phyloP scores from a whole-genome alignment of 2,888 invertebrate species.

The Campoletis raptor region DNA sequence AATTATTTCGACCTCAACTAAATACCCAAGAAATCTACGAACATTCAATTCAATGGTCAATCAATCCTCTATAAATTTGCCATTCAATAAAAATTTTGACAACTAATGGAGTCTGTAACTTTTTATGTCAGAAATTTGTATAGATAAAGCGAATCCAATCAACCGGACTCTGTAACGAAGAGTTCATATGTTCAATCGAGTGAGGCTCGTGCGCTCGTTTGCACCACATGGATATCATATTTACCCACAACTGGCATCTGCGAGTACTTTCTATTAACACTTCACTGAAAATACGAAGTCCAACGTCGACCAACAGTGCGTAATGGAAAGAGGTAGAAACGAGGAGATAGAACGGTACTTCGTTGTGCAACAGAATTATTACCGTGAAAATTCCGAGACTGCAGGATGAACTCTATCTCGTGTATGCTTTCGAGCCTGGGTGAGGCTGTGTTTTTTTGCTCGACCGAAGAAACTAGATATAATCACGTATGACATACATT shows the following conservation, averaged over 20 bases:
- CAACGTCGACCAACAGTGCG: not conserved
- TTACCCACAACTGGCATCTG: not conserved
- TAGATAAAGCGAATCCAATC: not conserved
- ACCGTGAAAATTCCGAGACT: constrained; percentile 65
- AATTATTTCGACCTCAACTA: not conserved
- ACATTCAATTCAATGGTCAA: too few species aligned
- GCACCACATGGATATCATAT: not conserved
- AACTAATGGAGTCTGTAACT: not conserved
- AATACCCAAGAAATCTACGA: too few species aligned
- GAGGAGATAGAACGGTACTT: constrained; percentile 63
- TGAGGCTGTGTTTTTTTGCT: constrained; percentile 5
- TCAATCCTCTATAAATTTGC: not conserved
- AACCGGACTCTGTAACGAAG: not conserved
- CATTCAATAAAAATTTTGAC: not conserved
- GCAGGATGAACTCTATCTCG: constrained; percentile 36
- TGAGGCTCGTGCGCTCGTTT: not conserved
- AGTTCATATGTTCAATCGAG: not conserved
- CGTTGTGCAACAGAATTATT: constrained; percentile 70
- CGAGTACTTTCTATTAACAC: constrained; percentile 6
- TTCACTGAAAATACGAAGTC: constrained; percentile 2
- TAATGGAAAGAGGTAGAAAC: constrained; percentile 23
- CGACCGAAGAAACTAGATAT: constrained; percentile 6
- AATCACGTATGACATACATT: constrained; percentile 9
- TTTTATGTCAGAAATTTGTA: not conserved
- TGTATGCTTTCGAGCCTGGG: constrained; percentile 21